phyloP scores from a whole-genome alignment of 2,888 invertebrate genomes.

The Autographa gamma region DNA sequence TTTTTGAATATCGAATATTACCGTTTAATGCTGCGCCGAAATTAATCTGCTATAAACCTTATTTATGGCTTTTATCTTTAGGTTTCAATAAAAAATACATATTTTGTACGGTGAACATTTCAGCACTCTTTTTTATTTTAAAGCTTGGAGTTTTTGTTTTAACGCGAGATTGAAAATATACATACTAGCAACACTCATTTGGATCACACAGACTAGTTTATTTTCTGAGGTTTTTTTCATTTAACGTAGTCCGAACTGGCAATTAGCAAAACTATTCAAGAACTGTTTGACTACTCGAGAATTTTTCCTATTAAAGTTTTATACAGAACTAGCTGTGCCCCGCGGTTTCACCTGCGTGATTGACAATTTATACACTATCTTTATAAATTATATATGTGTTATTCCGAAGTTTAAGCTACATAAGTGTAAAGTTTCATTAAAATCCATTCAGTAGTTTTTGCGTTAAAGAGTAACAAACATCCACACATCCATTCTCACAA shows the following conservation, averaged over 20 bases:
- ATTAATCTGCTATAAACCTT: not conserved
- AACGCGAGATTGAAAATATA: not conserved
- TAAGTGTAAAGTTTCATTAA: no score
- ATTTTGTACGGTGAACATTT: not conserved
- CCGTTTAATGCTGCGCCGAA: not conserved
- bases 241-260: not conserved
- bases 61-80: constrained; percentile 4
- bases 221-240: not conserved
- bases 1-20: constrained; percentile 12
- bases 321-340: not conserved
- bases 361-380: no score
- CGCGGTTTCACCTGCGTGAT: no score
- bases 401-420: no score
- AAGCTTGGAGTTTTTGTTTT: not conserved
- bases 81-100: constrained; percentile 1
- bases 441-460: no score
- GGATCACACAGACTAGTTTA: not conserved
- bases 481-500: no score
- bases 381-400: no score
- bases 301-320: not conserved
- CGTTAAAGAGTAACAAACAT: no score
- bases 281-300: not conserved
- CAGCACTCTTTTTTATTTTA: not conserved
- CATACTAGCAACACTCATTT: not conserved
- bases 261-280: not conserved